These are phyloP conservation scores for Nannoperca australis DNA, from an alignment of 2,797 vertebrate genomes.

Conservation along the genomic window DNA sequence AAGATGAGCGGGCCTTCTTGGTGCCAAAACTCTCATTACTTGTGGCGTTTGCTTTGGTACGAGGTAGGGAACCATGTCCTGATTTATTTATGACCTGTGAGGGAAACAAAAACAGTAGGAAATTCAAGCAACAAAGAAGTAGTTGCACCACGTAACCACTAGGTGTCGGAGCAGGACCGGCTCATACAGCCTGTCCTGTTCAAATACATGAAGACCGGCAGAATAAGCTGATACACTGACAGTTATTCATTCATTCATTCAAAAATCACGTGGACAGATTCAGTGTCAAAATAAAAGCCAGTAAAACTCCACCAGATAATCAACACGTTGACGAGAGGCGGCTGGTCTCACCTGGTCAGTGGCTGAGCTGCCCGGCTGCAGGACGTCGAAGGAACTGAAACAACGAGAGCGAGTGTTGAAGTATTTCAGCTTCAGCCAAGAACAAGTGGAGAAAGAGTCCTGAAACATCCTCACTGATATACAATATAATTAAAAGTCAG, in stretches of 20 bases:
- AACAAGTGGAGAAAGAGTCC: background rate
- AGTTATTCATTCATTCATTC: slow-evolving; percentile 9
- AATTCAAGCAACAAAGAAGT: background rate
- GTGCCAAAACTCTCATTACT: slow-evolving; percentile 88
- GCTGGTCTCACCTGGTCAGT: slow-evolving; percentile 62
- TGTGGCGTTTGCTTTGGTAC: slow-evolving; percentile 56
- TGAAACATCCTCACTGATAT: background rate
- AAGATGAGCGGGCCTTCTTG: slow-evolving; percentile 92
- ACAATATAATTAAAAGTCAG: background rate
- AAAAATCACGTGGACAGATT: background rate
- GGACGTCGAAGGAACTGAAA: slow-evolving; percentile 55
- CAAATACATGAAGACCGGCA: background rate
- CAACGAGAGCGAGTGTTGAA: background rate
- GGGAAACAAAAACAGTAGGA: background rate
- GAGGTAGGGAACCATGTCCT: slow-evolving; percentile 77
- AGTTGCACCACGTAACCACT: slow-evolving; percentile 38
- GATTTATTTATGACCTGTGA: slow-evolving; percentile 76
- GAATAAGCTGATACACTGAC: background rate
- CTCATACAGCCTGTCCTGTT: background rate
- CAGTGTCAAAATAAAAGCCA: background rate
- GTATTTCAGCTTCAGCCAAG: background rate
- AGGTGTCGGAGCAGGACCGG: slow-evolving; percentile 55
- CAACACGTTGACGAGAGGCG: background rate
- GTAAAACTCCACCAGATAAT: background rate
- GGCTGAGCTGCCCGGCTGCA: slow-evolving; percentile 3